Percentiles rank a stretch among this genome's conserved stretches.
phyloP scores from a whole-genome alignment of 1,140 invertebrate genomes.

The Trachymyrmex septentrionalis region DNA sequence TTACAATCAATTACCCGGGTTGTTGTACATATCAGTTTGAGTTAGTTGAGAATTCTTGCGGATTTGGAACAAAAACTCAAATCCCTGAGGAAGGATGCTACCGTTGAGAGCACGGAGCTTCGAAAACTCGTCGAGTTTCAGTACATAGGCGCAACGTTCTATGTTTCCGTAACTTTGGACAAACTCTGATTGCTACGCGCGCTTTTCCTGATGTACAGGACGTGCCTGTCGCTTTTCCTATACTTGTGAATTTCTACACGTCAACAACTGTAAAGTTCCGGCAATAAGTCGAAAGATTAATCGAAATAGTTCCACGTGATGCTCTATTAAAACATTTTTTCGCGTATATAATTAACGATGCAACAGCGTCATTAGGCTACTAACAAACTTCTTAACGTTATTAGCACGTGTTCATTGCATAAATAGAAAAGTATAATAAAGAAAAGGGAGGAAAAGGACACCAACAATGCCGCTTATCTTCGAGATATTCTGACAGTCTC shows the following conservation, averaged over 20 bases:
- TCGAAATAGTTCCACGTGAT: not conserved
- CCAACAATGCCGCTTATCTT: slow-evolving; percentile 40
- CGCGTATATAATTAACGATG: not conserved
- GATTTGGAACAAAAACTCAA: slow-evolving; percentile 44
- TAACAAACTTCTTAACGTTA: not conserved
- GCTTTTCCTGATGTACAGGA: slow-evolving; percentile 31
- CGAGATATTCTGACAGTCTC: slow-evolving; percentile 52
- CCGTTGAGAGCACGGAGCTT: slow-evolving; percentile 16
- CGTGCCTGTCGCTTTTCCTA: slow-evolving; percentile 32
- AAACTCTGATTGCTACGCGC: slow-evolving; percentile 73
- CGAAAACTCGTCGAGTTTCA: slow-evolving; percentile 59
- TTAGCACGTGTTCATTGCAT: slow-evolving; percentile 17
- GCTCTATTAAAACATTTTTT: slow-evolving; percentile 18
- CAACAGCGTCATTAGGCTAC: slow-evolving; percentile 18
- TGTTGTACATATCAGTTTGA: not conserved
- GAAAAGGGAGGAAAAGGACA: not conserved
- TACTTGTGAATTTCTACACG: slow-evolving; percentile 18
- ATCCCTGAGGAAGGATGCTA: slow-evolving; percentile 20
- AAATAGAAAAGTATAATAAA: slow-evolving; percentile 5
- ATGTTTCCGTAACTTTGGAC: slow-evolving; percentile 59
- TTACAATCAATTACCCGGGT: not conserved
- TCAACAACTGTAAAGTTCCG: slow-evolving; percentile 22
- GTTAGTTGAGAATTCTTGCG: slow-evolving; percentile 16
- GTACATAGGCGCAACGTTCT: slow-evolving; percentile 37
- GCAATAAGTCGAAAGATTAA: slow-evolving; percentile 36